These are phyloP conservation scores for Diabrotica balteata DNA, from an alignment of 2,888 invertebrate genomes.

Conservation along the genomic window DNA sequence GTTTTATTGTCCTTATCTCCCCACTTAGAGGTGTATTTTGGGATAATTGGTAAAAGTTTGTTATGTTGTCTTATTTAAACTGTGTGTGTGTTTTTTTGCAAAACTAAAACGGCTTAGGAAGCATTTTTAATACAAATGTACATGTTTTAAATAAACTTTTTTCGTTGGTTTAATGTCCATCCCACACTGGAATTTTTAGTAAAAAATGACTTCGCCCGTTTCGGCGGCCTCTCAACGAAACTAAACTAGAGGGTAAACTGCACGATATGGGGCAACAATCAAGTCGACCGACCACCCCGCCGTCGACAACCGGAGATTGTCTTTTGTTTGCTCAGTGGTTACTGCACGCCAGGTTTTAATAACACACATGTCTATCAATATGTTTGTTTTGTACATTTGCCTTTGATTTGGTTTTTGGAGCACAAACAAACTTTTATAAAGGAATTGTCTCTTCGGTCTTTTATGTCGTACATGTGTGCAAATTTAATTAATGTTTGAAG, in stretches of 20 bases:
- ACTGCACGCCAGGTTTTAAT: conserved; percentile 49
- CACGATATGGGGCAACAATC: conserved; percentile 39
- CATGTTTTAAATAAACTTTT: too few relatives aligned
- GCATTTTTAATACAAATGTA: too few relatives aligned
- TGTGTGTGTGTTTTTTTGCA: too few relatives aligned
- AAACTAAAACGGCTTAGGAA: too few relatives aligned
- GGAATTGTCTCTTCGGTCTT: background rate
- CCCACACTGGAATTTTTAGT: conserved; percentile 2
- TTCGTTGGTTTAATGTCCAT: too few relatives aligned
- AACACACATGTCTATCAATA: conserved; percentile 47
- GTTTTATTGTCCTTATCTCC: too few relatives aligned
- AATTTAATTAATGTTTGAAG: background rate
- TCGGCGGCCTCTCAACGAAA: conserved; percentile 1
- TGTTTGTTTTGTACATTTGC: conserved; percentile 51
- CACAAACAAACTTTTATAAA: conserved; percentile 30
- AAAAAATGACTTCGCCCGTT: conserved; percentile 3
- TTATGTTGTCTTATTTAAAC: too few relatives aligned
- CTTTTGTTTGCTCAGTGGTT: conserved; percentile 55
- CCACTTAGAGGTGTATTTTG: too few relatives aligned
- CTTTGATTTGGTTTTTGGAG: conserved; percentile 33
- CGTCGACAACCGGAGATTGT: conserved; percentile 56
- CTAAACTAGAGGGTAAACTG: conserved; percentile 23
- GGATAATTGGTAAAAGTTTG: too few relatives aligned
- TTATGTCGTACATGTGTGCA: background rate
- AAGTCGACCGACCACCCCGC: conserved; percentile 33